These are phyloP conservation scores for Xylophagus ater DNA, from an alignment of 2,888 invertebrate species.

Conservation along the genomic window DNA sequence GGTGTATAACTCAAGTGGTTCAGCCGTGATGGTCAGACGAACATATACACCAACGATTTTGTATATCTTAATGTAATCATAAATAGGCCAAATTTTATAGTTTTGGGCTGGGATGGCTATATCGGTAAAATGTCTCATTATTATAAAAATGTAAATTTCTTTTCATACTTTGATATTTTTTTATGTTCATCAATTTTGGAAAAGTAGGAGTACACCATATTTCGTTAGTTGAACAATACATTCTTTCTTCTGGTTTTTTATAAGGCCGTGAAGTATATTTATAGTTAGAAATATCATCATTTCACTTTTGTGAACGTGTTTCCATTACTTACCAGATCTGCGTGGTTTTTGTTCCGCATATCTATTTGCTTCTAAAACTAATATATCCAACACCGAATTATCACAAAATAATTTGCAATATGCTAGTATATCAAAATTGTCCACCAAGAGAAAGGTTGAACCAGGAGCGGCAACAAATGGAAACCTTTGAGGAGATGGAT, in stretches of 20 bases:
- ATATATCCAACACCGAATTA: constrained; percentile 2
- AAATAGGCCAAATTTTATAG: constrained; percentile 16
- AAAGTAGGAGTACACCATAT: constrained; percentile 4
- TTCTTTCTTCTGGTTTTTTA: background rate
- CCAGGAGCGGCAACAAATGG: background rate
- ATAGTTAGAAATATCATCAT: background rate
- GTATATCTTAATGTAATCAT: constrained; percentile 11
- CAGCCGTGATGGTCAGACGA: too few species aligned
- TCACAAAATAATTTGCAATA: constrained; percentile 2
- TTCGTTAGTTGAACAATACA: background rate
- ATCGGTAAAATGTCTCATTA: constrained; percentile 5
- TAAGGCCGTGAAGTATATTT: background rate
- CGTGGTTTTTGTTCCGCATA: constrained; percentile 1
- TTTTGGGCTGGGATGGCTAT: constrained; percentile 13
- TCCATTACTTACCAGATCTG: background rate
- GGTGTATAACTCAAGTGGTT: too few species aligned
- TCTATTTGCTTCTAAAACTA: constrained; percentile 3
- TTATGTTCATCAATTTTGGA: constrained; percentile 1
- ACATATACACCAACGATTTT: too few species aligned
- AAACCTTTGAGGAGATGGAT: constrained; percentile 3
- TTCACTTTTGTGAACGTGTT: background rate
- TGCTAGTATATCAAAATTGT: too few species aligned
- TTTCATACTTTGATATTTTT: constrained; percentile 3
- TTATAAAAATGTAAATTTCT: background rate
- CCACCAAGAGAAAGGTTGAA: constrained; percentile 1